Conservation (phyloP, 1,140 invertebrate species). For the Limonius californicus region DNA sequence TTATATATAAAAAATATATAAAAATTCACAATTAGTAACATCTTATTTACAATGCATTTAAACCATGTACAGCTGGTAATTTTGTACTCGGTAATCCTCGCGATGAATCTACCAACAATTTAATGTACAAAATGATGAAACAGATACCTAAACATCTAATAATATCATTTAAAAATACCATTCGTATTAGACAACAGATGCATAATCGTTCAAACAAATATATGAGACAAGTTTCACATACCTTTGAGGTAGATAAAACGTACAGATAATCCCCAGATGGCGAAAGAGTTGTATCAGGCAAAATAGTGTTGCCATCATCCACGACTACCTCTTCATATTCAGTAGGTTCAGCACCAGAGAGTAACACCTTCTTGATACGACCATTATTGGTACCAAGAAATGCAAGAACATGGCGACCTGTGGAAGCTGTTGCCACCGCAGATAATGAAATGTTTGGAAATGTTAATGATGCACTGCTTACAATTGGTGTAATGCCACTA, state of each 20-base stretch:
- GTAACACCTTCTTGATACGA: slow-evolving; percentile 73
- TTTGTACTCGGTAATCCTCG: too few relatives aligned
- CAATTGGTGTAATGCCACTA: slow-evolving; percentile 80
- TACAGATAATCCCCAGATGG: slow-evolving; percentile 71
- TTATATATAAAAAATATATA: too few relatives aligned
- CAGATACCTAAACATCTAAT: not conserved
- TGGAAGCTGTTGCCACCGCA: slow-evolving; percentile 76
- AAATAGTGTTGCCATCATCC: slow-evolving; percentile 66
- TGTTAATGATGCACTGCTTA: slow-evolving; percentile 65
- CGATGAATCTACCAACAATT: too few relatives aligned
- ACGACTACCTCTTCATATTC: slow-evolving; percentile 76
- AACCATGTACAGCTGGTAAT: too few relatives aligned
- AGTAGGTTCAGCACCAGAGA: slow-evolving; percentile 63
- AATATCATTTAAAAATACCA: not conserved
- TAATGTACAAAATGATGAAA: too few relatives aligned
- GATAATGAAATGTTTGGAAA: slow-evolving; percentile 79
- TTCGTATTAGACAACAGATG: not conserved
- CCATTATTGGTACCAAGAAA: slow-evolving; percentile 84
- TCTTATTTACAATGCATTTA: too few relatives aligned
- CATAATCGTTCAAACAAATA: not conserved
- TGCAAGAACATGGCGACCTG: slow-evolving; percentile 84
- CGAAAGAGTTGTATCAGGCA: slow-evolving; percentile 80
- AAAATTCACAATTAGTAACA: too few relatives aligned
- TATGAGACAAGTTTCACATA: slow-evolving; percentile 35
- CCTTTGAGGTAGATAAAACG: slow-evolving; percentile 66